phyloP scores from a whole-genome alignment of 2,797 vertebrate genomes.

The Loriculus beryllinus region DNA sequence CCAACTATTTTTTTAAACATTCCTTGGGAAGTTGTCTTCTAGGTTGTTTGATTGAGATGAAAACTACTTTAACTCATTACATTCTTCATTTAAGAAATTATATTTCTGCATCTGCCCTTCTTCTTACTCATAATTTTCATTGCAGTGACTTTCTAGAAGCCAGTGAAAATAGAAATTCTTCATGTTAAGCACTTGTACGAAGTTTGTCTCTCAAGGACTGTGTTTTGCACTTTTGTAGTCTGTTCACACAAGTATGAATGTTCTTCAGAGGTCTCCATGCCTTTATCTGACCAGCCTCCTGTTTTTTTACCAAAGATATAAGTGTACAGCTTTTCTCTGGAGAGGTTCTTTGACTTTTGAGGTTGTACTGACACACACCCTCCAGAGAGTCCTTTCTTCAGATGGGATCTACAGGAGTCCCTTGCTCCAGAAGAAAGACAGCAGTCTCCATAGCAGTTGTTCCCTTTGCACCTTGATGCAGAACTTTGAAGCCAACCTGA shows the following conservation, averaged over 20 bases:
- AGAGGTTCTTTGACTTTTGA: background rate
- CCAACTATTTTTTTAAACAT: background rate
- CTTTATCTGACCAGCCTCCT: background rate
- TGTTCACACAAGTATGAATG: background rate
- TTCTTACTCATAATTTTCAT: background rate
- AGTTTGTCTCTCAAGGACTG: background rate
- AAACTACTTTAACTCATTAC: background rate
- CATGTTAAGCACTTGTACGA: background rate
- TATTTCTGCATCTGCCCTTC: background rate
- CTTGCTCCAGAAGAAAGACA: background rate
- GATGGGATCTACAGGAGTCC: background rate
- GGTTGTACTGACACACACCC: background rate
- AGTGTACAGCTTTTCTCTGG: background rate
- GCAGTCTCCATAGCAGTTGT: background rate
- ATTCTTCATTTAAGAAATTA: background rate
- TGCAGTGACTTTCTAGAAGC: background rate
- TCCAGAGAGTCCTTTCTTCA: background rate
- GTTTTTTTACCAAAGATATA: background rate
- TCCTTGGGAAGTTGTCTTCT: background rate
- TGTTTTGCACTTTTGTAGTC: background rate
- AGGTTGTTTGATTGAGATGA: background rate
- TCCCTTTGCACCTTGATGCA: background rate
- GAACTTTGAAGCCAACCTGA: background rate
- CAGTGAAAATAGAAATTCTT: background rate
- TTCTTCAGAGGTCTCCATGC: background rate